phyloP scores from a whole-genome alignment of 1,140 invertebrate species.

The Dendrolimus punctatus region DNA sequence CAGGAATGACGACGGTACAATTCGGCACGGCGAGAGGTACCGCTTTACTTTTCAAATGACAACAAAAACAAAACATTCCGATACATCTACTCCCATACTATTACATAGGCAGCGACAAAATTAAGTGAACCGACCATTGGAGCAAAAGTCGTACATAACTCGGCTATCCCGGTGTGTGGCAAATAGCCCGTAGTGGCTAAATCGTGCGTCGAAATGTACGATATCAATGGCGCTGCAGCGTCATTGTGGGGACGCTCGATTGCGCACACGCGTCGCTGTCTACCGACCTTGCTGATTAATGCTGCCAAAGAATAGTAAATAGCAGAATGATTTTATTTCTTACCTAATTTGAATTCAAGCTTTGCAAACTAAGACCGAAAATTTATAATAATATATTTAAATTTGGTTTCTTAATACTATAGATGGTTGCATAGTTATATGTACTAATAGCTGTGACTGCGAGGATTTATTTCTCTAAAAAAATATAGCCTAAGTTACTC shows the following conservation, averaged over 20 bases:
- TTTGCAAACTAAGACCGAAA: too few relatives aligned
- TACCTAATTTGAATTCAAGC: too few relatives aligned
- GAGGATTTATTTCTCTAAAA: too few relatives aligned
- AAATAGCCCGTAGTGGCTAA: constrained; percentile 61
- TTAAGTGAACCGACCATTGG: background rate
- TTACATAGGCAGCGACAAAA: too few relatives aligned
- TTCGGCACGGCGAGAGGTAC: too few relatives aligned
- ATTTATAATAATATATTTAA: too few relatives aligned
- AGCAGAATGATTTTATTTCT: background rate
- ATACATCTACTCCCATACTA: too few relatives aligned
- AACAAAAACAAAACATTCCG: too few relatives aligned
- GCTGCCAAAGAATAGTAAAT: constrained; percentile 12
- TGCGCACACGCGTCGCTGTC: constrained; percentile 34
- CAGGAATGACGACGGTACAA: too few relatives aligned
- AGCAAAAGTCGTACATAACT: constrained; percentile 41
- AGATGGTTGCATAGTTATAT: background rate
- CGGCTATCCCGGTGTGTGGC: constrained; percentile 44
- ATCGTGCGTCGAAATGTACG: constrained; percentile 53
- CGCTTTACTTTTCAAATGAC: too few relatives aligned
- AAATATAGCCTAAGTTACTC: too few relatives aligned
- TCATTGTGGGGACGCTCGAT: constrained; percentile 43
- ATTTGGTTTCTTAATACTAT: background rate
- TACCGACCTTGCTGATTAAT: constrained; percentile 12
- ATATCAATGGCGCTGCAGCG: constrained; percentile 52
- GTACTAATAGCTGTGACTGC: too few relatives aligned